Percentiles rank a stretch among this genome's conserved stretches.
These are phyloP conservation scores for Phenacoccus solenopsis DNA, from an alignment of 1,140 invertebrate genomes.

Conservation along the genomic window DNA sequence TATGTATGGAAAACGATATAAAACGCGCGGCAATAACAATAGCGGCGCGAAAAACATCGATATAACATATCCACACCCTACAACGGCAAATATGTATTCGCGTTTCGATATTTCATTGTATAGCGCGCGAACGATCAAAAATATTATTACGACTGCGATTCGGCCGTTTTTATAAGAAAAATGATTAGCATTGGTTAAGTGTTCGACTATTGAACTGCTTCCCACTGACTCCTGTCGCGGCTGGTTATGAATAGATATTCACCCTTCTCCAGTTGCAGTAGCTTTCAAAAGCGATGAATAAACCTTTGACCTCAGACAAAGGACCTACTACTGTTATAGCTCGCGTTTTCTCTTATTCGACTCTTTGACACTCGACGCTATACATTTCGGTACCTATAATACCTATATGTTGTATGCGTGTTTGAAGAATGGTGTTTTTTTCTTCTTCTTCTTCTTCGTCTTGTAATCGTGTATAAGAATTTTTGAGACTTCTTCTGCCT, in stretches of 20 bases:
- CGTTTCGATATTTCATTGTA: constrained; percentile 15
- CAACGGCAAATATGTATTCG: not conserved
- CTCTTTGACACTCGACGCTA: constrained; percentile 14
- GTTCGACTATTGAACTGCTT: constrained; percentile 10
- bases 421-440: not conserved
- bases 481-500: not conserved
- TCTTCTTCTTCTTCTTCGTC: too few relatives aligned
- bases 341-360: constrained; percentile 15
- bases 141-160: constrained; percentile 10
- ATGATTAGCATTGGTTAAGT: constrained; percentile 17
- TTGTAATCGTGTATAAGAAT: too few relatives aligned
- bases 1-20: not conserved
- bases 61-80: constrained; percentile 7
- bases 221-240: constrained; percentile 5
- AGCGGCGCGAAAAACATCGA: constrained; percentile 9
- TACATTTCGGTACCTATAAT: not conserved
- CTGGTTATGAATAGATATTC: constrained; percentile 12
- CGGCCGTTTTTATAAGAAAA: constrained; percentile 15
- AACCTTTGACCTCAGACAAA: constrained; percentile 15
- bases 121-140: constrained; percentile 10
- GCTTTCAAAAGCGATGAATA: constrained; percentile 16
- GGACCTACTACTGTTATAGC: constrained; percentile 6
- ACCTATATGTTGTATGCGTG: not conserved
- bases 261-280: constrained; percentile 13
- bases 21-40: not conserved